A percentile compares a stretch with the other conserved stretches of the same genome.
These are phyloP conservation scores for Chironomus riparius DNA, from an alignment of 2,888 invertebrate genomes.

Conservation along the genomic window DNA sequence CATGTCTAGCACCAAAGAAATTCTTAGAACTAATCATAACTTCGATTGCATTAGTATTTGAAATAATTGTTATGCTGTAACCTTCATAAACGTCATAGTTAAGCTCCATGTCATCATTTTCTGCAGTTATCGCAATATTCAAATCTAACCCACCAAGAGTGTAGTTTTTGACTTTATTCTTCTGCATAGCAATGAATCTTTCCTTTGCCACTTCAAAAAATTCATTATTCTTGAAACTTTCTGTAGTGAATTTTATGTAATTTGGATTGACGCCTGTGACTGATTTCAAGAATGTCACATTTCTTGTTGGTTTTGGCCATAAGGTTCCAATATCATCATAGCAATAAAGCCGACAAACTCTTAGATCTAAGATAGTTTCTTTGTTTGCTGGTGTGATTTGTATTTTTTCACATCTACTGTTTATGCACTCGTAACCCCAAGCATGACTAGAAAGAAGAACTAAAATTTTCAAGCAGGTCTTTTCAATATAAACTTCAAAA, in stretches of 20 bases:
- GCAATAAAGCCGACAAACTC: conserved; percentile 57
- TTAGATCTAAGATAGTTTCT: conserved; percentile 44
- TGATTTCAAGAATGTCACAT: conserved; percentile 46
- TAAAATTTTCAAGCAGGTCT: no score
- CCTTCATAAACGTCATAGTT: conserved; percentile 51
- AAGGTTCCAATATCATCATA: conserved; percentile 45
- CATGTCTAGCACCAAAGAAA: conserved; percentile 61
- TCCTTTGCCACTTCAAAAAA: neutral
- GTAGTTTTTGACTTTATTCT: neutral
- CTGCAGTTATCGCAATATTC: conserved; percentile 28
- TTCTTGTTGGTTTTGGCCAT: conserved; percentile 58
- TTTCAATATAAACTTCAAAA: no score
- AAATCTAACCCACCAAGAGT: conserved; percentile 28
- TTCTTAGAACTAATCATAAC: conserved; percentile 48
- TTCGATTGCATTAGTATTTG: conserved; percentile 44
- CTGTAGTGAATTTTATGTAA: conserved; percentile 45
- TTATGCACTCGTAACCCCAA: conserved; percentile 51
- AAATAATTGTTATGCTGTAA: conserved; percentile 44
- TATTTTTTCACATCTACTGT: conserved; percentile 47
- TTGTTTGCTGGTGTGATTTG: conserved; percentile 33
- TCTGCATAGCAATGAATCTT: neutral
- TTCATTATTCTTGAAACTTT: conserved; percentile 30
- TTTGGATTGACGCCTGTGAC: conserved; percentile 46
- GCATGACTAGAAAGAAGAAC: neutral
- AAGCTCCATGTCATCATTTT: conserved; percentile 24